Evolutionary conservation across 2,113 vertebrate genomes (phyloP), one percentile per base, ranked within the genome.

Genomic region (Enhydra lutris): DNA sequence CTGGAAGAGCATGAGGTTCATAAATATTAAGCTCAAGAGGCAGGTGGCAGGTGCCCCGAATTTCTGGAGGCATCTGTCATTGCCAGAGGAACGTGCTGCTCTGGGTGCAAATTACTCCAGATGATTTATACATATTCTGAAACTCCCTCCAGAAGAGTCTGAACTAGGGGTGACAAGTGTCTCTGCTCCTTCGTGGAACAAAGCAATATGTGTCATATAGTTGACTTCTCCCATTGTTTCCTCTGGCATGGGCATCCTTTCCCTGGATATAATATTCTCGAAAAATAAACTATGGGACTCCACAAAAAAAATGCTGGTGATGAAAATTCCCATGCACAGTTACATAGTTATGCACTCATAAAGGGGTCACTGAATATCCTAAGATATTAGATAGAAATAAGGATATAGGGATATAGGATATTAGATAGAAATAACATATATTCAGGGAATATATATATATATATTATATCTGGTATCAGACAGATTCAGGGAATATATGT

Each of bases 121-220:
- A 31, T 55, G 80, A 91, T 95, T 95, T 88, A 81, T 73, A 65
- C 85, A 94, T 94, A 81, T 91, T 47, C 81, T 63, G 82, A 86
- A 80, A 73, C 82, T 90, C 45, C 45, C 81, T 85, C 45, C 34
- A 45, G 29, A 92, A 55, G 74, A n/a, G 8, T 71, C 52, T 61
- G 65, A 86, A 86, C n/a, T 18, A 63, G 74, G 34, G 79, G 31
- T 57, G 81, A 94, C 63, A 86, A 80, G 45, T 91, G 59, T 69
- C 39, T 39, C 50, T 87, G 82, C 34, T 85, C 39, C 55, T 50
- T 85, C 61, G 52, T 14, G 17, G 42, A 79, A 63, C 34, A 89
- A 94, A 94, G 26, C 34, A 55, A 50, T 52, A 29, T 61, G n/a
- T 85, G 71, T 92, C 90, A 29, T 79, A 79, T n/a, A 61, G 61